Evolutionary conservation across 2,797 vertebrate genomes (phyloP), one percentile per base, ranked within the genome.

Genomic region (Myotis myotis): DNA sequence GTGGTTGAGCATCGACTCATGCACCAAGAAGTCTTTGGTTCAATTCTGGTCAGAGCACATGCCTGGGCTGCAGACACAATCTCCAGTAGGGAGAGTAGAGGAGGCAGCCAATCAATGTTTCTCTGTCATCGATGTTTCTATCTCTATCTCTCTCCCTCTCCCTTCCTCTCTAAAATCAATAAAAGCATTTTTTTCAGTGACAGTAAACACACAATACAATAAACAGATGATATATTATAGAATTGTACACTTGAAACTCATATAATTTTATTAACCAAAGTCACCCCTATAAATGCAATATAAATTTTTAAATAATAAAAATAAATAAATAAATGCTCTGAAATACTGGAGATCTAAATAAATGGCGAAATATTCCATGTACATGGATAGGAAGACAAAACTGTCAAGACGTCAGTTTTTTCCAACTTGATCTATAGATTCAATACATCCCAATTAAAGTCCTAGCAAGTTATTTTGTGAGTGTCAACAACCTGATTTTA

Each of bases 311-410:
- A 49, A 19, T n/a, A 66, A 66, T 8, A 66, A 17, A 66, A 66
- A 66, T 64, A 66, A 66, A 66, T 64, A 66, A 66, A 75, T n/a
- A 75, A 75, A n/a, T 75, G 36, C 17, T 81, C 44, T 74, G 72
- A 94, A 93, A 89, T 90, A 85, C 9, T 71, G 4, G 62, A 84
- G 41, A 92, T 64, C 41, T 72, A 91, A 96, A 85, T 66, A 62
- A 49, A 64, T 13, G 72, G 38, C 57, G 36, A 94, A 53, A 53
- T 55, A 91, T 16, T 87, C 28, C 25, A 82, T 25, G 1, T 17
- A 49, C 36, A 33, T 17, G 8, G 6, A 57, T 22, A 94, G 41
- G 49, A 86, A 83, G 49, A 51, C 53, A 89, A 72, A n/a, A 87
- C 15, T 60, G 33, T 49, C 41, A 80, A 51, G 30, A 72, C 25